Conservation (phyloP, 2,797 vertebrate species). For the Anabas testudineus region DNA sequence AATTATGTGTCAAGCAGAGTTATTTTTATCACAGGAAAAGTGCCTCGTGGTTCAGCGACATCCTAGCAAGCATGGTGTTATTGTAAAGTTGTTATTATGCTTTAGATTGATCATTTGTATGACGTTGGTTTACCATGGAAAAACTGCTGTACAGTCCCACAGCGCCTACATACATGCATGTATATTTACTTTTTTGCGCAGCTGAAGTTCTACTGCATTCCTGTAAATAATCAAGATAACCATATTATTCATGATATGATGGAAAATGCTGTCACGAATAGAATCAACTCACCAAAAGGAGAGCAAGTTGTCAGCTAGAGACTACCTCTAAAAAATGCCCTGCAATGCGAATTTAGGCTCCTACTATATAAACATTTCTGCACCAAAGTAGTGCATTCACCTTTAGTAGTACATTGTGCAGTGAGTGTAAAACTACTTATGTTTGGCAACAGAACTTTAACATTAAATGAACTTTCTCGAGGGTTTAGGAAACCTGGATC, state of each 20-base stretch:
- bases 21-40: conserved; percentile 20
- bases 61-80: background rate
- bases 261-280: background rate
- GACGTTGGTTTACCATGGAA: conserved; percentile 60
- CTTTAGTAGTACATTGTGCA: background rate
- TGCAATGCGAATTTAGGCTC: no score
- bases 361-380: background rate
- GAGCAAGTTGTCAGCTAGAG: background rate
- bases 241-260: background rate
- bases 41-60: conserved; percentile 1
- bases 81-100: conserved; percentile 11
- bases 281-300: background rate
- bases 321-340: background rate
- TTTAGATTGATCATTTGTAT: conserved; percentile 18
- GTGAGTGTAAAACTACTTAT: background rate
- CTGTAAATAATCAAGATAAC: conserved; percentile 31
- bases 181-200: conserved; percentile 3
- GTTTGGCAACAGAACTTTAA: no score
- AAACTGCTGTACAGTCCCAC: conserved; percentile 36
- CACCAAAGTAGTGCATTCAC: background rate
- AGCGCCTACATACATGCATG: conserved; percentile 45
- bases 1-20: background rate
- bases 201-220: conserved; percentile 8
- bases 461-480: no score
- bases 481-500: background rate